These are phyloP conservation scores for Telenomus remus DNA, from an alignment of 1,140 invertebrate species.

Conservation along the genomic window DNA sequence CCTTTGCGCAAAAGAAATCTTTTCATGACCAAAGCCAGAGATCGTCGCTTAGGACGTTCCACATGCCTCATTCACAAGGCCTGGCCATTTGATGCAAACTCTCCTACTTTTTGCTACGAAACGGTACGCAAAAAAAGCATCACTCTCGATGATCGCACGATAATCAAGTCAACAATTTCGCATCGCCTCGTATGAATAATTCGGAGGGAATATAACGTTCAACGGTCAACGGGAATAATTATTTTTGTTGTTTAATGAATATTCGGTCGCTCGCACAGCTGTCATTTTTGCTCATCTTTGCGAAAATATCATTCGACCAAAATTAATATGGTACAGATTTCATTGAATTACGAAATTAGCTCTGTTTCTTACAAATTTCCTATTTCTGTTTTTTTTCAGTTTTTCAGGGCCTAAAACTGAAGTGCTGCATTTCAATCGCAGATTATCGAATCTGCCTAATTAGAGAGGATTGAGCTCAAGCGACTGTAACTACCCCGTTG, in stretches of 20 bases:
- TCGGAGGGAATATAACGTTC: constrained; percentile 26
- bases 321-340: too few relatives aligned
- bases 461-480: constrained; percentile 34
- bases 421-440: constrained; percentile 46
- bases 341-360: too few relatives aligned
- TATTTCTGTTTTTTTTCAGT: too few relatives aligned
- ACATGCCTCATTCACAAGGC: constrained; percentile 41
- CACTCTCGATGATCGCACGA: constrained; percentile 25
- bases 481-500: constrained; percentile 29
- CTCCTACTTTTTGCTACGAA: constrained; percentile 44
- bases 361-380: too few relatives aligned
- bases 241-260: constrained; percentile 10
- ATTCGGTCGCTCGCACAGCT: too few relatives aligned
- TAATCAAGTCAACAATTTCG: constrained; percentile 35
- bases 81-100: constrained; percentile 44
- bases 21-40: constrained; percentile 68
- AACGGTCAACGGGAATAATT: constrained; percentile 17
- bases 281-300: too few relatives aligned
- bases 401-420: not conserved
- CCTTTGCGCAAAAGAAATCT: constrained; percentile 69
- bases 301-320: too few relatives aligned
- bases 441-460: constrained; percentile 51
- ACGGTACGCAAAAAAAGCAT: constrained; percentile 28
- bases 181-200: constrained; percentile 42
- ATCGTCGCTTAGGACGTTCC: constrained; percentile 60